Evolutionary conservation across 2,888 invertebrate genomes (phyloP).

Genomic region (Heliconius ethilla): DNA sequence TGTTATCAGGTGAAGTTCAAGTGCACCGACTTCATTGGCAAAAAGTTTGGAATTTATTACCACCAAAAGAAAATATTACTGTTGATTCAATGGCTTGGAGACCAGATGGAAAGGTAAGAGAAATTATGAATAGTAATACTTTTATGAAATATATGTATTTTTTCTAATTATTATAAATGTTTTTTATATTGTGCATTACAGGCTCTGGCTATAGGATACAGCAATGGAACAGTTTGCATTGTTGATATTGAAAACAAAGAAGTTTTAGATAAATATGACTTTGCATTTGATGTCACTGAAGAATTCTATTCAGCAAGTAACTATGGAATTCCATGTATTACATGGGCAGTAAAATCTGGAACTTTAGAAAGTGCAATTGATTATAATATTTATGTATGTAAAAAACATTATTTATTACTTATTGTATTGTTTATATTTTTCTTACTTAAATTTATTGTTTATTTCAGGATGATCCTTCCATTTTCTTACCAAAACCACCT

Average conservation of each 20-base stretch:
- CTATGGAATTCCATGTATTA: conserved; percentile 86
- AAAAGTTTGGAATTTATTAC: conserved; percentile 91
- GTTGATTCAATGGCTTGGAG: conserved; percentile 94
- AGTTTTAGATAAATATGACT: conserved; percentile 84
- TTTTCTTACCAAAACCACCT: conserved; percentile 82
- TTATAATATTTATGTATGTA: conserved; percentile 72
- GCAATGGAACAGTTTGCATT: conserved; percentile 86
- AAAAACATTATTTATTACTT: conserved; percentile 2
- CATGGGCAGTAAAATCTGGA: conserved; percentile 84
- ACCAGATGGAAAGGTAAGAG: conserved; percentile 93
- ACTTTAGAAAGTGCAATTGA: conserved; percentile 70
- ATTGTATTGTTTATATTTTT: neutral
- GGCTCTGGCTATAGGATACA: conserved; percentile 87
- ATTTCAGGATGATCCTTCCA: conserved; percentile 75
- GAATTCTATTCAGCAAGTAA: conserved; percentile 76
- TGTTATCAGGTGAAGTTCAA: conserved; percentile 88
- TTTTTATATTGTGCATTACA: conserved; percentile 58
- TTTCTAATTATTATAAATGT: neutral
- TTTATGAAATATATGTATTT: neutral
- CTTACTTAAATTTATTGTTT: neutral
- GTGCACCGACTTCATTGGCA: conserved; percentile 96
- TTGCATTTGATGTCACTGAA: conserved; percentile 67
- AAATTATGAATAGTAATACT: conserved; percentile 39
- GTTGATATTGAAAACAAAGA: conserved; percentile 94
- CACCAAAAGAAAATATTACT: conserved; percentile 87